Evolutionary conservation across 2,888 invertebrate genomes (phyloP).

Genomic region (Plagodis pulveraria): DNA sequence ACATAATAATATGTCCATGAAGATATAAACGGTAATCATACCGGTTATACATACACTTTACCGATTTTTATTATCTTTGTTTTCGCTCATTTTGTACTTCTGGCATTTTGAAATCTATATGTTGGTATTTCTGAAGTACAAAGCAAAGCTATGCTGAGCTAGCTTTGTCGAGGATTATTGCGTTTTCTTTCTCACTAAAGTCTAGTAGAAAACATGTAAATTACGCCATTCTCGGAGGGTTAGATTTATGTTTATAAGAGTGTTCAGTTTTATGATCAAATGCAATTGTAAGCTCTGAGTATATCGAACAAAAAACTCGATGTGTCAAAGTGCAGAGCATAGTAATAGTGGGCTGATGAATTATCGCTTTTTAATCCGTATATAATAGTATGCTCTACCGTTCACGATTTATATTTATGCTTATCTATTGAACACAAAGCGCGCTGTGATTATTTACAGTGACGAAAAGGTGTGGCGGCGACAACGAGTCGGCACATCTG

Average conservation of each 20-base stretch:
- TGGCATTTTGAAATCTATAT: conserved; percentile 39
- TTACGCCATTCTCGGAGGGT: conserved; percentile 41
- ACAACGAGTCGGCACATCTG: conserved; percentile 67
- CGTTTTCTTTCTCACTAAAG: conserved; percentile 63
- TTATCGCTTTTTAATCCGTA: conserved; percentile 58
- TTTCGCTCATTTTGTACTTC: conserved; percentile 8
- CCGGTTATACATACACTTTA: background rate
- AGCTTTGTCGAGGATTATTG: conserved; percentile 76
- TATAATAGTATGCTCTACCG: conserved; percentile 49
- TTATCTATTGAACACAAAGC: conserved; percentile 8
- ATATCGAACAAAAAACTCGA: conserved; percentile 54
- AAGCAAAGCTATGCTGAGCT: conserved; percentile 82
- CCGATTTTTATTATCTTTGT: background rate
- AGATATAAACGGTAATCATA: background rate
- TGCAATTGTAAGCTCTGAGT: conserved; percentile 22
- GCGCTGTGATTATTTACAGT: conserved; percentile 6
- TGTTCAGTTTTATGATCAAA: conserved; percentile 19
- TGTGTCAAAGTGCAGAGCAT: conserved; percentile 74
- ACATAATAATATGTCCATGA: too few species aligned
- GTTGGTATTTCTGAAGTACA: conserved; percentile 66
- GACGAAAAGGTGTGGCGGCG: conserved; percentile 52
- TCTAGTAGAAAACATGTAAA: conserved; percentile 59
- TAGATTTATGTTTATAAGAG: conserved; percentile 46
- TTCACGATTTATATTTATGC: conserved; percentile 12
- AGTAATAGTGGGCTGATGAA: conserved; percentile 65